Base-by-base conservation (phyloP, 2,888 invertebrate genomes). In the Pseudoips prasinana region DNA sequence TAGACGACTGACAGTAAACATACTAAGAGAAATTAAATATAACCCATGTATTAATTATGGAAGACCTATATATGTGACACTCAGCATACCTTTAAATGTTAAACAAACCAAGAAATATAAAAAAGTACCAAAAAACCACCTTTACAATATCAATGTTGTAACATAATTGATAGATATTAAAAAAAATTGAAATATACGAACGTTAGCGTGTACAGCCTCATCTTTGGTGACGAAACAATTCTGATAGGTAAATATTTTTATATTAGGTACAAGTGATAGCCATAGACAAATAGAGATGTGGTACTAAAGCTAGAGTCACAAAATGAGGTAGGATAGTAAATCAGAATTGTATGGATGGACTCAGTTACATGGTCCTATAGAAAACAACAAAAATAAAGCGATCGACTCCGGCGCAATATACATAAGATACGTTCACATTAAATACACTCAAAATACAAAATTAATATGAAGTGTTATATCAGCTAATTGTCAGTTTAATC, bases 291-390 rank as follows among this genome's bases (percentile, higher is more conserved):
- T 70, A 55, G 57, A 73, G 66, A 70, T 56, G 64, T 56, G 57
- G 64, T 48, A 62, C 69, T 77, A 74, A 67, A 67, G 65, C 79
- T 80, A 78, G 53, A 75, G 71, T 73, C 70, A 79, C 72, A 74
- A 70, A 77, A 79, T 87, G 86, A 87, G 87, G 86, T 87, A 87
- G 87, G 79, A 78, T 54, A 77, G 73, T 76, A 75, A 80, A 76
- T 64, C 58, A 73, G 65, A 74, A 56, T 40, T 39, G 30, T 68
- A 62, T 73, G 74, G 73, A 77, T 72, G 73, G 73, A 75, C 64
- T 69, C 37, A 37, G 50, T 61, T 55, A 5, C 46, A 57, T 45
- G 48, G 55, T 60, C 58, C 60, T 39, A 43, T 53, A 56, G 51
- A 51, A 50, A 51, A 51, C 10, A 46, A 39, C 46, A 46, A 56